Conservation (phyloP, 2,888 invertebrate genomes). For the Tipula confusa region DNA sequence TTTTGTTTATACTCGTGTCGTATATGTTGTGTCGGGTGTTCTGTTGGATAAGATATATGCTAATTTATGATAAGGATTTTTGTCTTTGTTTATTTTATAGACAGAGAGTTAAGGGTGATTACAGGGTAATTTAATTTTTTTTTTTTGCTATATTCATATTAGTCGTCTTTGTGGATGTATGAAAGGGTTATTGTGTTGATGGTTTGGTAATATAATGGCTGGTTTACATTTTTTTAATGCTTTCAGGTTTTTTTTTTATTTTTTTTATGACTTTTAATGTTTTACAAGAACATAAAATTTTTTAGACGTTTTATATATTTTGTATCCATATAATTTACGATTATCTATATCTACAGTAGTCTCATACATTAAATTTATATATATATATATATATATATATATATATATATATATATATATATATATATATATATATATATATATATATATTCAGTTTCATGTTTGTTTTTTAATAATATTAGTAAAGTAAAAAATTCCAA, state of each 20-base stretch:
- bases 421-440: too few species aligned
- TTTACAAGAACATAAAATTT: constrained; percentile 14
- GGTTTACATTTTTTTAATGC: background rate
- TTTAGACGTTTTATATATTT: background rate
- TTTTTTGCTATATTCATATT: background rate
- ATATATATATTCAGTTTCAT: too few species aligned
- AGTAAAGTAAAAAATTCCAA: too few species aligned
- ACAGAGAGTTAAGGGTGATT: constrained; percentile 26
- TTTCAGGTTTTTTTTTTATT: background rate
- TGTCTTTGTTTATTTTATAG: constrained; percentile 26
- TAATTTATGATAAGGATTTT: constrained; percentile 29
- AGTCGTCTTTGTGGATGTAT: background rate
- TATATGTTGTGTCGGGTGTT: background rate
- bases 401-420: background rate
- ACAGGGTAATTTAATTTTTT: constrained; percentile 21
- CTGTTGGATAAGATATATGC: background rate
- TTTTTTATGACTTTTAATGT: background rate
- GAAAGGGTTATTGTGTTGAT: background rate
- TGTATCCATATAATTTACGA: background rate
- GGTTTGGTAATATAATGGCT: background rate
- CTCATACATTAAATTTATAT: too few species aligned
- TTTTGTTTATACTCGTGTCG: background rate
- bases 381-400: background rate
- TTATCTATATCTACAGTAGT: background rate
- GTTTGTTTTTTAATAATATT: too few species aligned